Evolutionary conservation across 2,888 invertebrate species (phyloP), one percentile per base, ranked within the genome.

Genomic region (Tortricodes alternella): DNA sequence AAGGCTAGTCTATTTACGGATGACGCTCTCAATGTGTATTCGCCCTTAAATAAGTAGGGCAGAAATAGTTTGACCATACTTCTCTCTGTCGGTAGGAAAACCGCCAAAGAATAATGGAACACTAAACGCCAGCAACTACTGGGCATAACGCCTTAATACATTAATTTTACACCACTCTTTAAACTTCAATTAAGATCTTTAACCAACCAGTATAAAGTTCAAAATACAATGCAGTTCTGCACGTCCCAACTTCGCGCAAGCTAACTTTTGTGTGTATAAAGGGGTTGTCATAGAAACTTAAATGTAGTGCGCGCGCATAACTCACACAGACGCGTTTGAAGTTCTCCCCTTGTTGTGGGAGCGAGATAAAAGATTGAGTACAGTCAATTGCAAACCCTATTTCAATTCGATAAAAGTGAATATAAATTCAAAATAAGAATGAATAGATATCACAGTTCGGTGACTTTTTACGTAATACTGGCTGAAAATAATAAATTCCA

Each of bases 221-320:
- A 58, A 59, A 61, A 63, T 65, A 57, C 21, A 16, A 44, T 24
- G 43, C 23, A 16, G 9, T 41, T 44, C 62, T 71, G 69, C 74
- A 65, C 70, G 70, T 67, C 19, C 50, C 16, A 50, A 58, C 64
- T 83, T 81, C 74, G 85, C 85, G 81, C 82, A 80, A 83, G 80
- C 79, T 74, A 78, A 77, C 78, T 78, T 76, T 77, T 80, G 84
- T 89, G 82, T 88, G 82, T 76, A 78, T 83, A 75, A 85, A 82
- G 85, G 86, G 88, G 89, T 90, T 90, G 90, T 88, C 89, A 90
- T 90, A 89, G 90, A 87, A 89, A 89, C 90, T 82, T 75, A 78
- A 80, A 83, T 83, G 76, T 80, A 76, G 66, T 88, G 89, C 89
- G 90, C 89, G 89, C 90, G 89, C 89, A 89, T 78, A 76, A 71